Conservation (phyloP, 2,888 invertebrate species). For the Keiferia lycopersicella region DNA sequence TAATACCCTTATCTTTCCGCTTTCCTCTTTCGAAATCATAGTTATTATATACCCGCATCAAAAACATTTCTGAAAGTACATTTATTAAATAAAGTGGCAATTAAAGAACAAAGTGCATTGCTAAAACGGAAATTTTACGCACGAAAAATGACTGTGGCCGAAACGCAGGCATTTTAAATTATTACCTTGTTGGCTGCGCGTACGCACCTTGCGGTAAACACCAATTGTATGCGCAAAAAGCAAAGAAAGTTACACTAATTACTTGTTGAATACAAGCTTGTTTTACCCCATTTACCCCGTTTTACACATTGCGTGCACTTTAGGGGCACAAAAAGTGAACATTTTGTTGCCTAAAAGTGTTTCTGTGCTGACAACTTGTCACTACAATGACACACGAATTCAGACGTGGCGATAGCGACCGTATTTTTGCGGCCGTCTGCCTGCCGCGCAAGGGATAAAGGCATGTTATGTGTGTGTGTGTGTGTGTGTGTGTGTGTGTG, state of each 20-base stretch:
- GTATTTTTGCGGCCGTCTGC: too few species aligned
- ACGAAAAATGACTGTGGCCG: constrained; percentile 13
- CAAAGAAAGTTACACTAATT: constrained; percentile 21
- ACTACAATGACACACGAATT: too few species aligned
- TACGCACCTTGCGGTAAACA: constrained; percentile 18
- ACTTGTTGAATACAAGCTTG: neutral
- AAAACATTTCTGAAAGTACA: neutral
- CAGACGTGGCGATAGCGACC: too few species aligned
- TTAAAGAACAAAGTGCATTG: constrained; percentile 20
- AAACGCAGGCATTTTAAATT: constrained; percentile 15
- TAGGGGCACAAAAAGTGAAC: neutral
- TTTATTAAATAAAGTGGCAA: constrained; percentile 20
- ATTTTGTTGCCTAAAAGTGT: neutral
- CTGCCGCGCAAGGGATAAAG: too few species aligned
- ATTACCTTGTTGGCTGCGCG: constrained; percentile 7
- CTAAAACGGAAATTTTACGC: constrained; percentile 13
- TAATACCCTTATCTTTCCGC: constrained; percentile 2
- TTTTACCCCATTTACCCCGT: too few species aligned
- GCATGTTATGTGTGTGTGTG: too few species aligned
- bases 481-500: too few species aligned
- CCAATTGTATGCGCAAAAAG: constrained; percentile 17
- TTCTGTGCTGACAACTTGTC: too few species aligned
- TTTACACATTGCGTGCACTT: neutral
- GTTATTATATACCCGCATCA: neutral
- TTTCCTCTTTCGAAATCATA: neutral